Evolutionary conservation across 2,113 vertebrate species (phyloP).

Genomic region (Verasper variegatus): DNA sequence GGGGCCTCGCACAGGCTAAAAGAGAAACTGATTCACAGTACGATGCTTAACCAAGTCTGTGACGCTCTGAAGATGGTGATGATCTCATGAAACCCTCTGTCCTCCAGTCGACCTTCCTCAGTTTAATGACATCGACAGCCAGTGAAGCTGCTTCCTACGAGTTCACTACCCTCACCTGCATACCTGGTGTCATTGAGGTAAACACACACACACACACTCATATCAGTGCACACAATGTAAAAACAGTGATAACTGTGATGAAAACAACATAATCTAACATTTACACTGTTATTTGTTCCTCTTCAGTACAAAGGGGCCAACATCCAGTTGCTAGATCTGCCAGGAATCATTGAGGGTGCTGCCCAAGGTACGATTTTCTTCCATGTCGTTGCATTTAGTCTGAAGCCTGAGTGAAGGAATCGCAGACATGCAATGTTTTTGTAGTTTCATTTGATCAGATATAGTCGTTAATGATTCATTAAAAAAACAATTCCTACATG

Average conservation of each 20-base stretch:
- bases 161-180: slow-evolving; percentile 97
- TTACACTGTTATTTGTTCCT: slow-evolving; percentile 1
- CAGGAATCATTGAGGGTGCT: slow-evolving; percentile 98
- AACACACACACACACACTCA: background rate
- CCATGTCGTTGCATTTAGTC: background rate
- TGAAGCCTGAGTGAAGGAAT: background rate
- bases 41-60: background rate
- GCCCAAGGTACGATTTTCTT: slow-evolving; percentile 87
- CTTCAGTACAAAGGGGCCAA: slow-evolving; percentile 98
- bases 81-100: background rate
- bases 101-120: slow-evolving; percentile 95
- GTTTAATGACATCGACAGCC: slow-evolving; percentile 96
- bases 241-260: background rate
- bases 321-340: slow-evolving; percentile 97
- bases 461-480: background rate
- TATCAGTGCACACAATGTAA: background rate
- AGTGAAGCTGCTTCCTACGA: slow-evolving; percentile 97
- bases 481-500: too few relatives aligned
- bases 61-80: background rate
- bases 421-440: too few relatives aligned
- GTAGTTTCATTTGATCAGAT: background rate
- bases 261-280: background rate
- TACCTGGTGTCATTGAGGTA: slow-evolving; percentile 98
- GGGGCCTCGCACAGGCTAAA: too few relatives aligned
- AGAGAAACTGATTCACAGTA: background rate